Percentiles rank a stretch among this genome's conserved stretches.
These are phyloP conservation scores for Oryzias javanicus DNA, from an alignment of 2,113 vertebrate species.

Conservation along the genomic window DNA sequence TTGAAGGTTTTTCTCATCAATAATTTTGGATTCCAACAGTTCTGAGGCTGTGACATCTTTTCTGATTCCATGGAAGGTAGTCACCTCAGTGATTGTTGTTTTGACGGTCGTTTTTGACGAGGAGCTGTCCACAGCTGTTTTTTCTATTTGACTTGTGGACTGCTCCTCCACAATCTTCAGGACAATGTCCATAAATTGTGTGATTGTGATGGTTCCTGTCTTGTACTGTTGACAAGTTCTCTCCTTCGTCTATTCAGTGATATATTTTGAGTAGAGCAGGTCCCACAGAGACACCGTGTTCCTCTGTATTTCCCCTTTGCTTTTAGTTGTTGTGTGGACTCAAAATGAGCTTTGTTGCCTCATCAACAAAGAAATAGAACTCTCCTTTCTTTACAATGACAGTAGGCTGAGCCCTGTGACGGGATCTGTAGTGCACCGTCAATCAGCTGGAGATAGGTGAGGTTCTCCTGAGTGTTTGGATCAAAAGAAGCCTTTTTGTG, in stretches of 20 bases:
- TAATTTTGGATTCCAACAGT: slow-evolving; percentile 74
- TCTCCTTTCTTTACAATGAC: slow-evolving; percentile 74
- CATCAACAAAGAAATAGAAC: slow-evolving; percentile 63
- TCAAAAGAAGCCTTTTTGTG: slow-evolving; percentile 83
- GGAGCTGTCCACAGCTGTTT: slow-evolving; percentile 4
- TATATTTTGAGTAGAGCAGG: slow-evolving; percentile 77
- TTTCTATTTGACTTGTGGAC: slow-evolving; percentile 17
- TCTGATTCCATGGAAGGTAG: too few relatives aligned
- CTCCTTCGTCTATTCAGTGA: slow-evolving; percentile 68
- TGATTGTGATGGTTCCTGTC: slow-evolving; percentile 61
- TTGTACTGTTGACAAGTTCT: slow-evolving; percentile 72
- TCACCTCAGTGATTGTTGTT: too few relatives aligned
- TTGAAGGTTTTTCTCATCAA: slow-evolving; percentile 62
- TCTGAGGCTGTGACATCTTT: slow-evolving; percentile 66
- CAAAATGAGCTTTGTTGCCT: slow-evolving; percentile 43
- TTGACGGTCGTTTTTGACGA: too few relatives aligned
- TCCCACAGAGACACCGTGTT: slow-evolving; percentile 78
- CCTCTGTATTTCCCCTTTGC: slow-evolving; percentile 74
- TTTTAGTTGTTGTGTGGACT: slow-evolving; percentile 67
- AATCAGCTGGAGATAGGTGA: slow-evolving; percentile 65
- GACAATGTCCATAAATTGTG: slow-evolving; percentile 62
- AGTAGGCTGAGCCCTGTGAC: slow-evolving; percentile 67
- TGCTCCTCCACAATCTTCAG: slow-evolving; percentile 49
- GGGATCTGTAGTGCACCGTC: slow-evolving; percentile 72
- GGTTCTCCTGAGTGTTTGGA: slow-evolving; percentile 69